phyloP scores from a whole-genome alignment of 1,140 invertebrate genomes.

The Diploscapter pachys region DNA sequence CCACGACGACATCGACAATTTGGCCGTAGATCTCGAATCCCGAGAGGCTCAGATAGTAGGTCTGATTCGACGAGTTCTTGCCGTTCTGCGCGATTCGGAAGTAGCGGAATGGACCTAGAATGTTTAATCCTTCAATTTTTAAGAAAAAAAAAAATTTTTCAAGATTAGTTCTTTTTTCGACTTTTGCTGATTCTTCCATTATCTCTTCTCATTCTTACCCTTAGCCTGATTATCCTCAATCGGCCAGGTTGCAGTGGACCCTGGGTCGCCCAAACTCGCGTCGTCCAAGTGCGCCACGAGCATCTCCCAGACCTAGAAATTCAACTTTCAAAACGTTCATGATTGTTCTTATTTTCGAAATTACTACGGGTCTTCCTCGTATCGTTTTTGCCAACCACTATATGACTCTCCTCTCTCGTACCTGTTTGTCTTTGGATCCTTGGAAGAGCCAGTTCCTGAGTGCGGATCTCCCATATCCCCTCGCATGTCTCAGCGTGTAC shows the following conservation, averaged over 20 bases:
- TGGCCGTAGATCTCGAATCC: slow-evolving; percentile 94
- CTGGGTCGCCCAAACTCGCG: slow-evolving; percentile 85
- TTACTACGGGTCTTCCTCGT: no score
- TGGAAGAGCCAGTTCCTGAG: slow-evolving; percentile 80
- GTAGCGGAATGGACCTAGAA: slow-evolving; percentile 79
- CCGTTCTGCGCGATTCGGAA: slow-evolving; percentile 89
- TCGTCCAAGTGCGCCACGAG: slow-evolving; percentile 85
- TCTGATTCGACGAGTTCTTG: slow-evolving; percentile 92
- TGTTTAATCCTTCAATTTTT: background rate
- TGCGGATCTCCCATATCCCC: slow-evolving; percentile 84
- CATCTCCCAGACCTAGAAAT: slow-evolving; percentile 71
- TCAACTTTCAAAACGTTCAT: no score
- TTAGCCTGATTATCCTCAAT: slow-evolving; percentile 62
- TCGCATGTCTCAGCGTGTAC: slow-evolving; percentile 86
- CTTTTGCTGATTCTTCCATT: slow-evolving; percentile 18
- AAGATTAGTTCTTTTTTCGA: slow-evolving; percentile 47
- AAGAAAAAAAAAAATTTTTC: background rate
- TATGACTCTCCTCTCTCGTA: no score
- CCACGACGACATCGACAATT: slow-evolving; percentile 22
- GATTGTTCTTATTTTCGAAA: no score
- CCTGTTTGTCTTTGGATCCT: no score
- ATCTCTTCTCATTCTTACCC: no score
- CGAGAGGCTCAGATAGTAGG: slow-evolving; percentile 88
- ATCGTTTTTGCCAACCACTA: no score
- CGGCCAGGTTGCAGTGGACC: slow-evolving; percentile 82